A percentile compares a stretch with the other conserved stretches of the same genome.
Conservation (phyloP, 2,797 vertebrate genomes). For the Enteromius paludinosus region DNA sequence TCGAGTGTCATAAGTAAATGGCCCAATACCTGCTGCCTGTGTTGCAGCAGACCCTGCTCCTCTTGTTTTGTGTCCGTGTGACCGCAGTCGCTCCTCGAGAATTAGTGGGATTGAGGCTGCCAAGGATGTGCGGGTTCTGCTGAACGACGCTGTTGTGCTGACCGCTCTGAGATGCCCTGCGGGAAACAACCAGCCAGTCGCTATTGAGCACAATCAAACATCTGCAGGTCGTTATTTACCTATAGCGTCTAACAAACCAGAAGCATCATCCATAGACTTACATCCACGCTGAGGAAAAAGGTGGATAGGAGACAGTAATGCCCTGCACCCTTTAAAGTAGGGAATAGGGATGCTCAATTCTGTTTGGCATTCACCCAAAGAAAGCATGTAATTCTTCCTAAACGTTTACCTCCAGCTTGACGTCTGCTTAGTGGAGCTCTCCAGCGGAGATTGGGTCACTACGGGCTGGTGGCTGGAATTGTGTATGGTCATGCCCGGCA, state of each 20-base stretch:
- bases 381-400: neutral
- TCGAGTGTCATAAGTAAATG: neutral
- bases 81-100: slow-evolving; percentile 84
- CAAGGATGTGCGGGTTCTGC: slow-evolving; percentile 80
- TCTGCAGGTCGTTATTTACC: no score
- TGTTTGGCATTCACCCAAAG: no score
- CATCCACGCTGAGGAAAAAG: no score
- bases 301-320: no score
- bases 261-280: no score
- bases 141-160: slow-evolving; percentile 80
- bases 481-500: slow-evolving; percentile 93
- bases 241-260: no score
- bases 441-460: slow-evolving; percentile 80
- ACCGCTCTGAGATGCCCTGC: slow-evolving; percentile 74
- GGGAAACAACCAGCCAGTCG: neutral
- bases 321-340: no score
- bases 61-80: slow-evolving; percentile 86
- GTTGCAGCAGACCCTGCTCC: slow-evolving; percentile 85
- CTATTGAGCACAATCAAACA: neutral
- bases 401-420: slow-evolving; percentile 88
- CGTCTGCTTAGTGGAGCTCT: slow-evolving; percentile 83
- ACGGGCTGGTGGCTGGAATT: slow-evolving; percentile 85
- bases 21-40: slow-evolving; percentile 82
- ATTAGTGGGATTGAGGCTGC: slow-evolving; percentile 76
- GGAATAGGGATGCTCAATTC: no score